Conservation (phyloP, 2,113 vertebrate genomes). For the Thomomys bottae region DNA sequence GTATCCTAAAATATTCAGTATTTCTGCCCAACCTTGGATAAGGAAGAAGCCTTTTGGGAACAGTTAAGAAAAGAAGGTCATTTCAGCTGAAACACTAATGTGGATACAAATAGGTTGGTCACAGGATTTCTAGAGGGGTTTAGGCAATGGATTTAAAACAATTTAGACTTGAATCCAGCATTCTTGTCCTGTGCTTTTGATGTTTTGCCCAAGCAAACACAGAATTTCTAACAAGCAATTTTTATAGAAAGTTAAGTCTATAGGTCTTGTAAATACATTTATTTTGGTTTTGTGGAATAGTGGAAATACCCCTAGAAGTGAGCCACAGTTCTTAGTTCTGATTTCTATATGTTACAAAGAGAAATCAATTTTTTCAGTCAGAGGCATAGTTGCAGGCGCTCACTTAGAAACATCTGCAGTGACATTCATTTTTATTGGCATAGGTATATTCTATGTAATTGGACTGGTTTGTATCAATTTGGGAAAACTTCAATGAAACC, state of each 20-base stretch:
- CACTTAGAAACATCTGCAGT: background rate
- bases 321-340: background rate
- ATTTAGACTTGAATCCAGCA: background rate
- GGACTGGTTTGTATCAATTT: background rate
- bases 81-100: background rate
- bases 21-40: constrained; percentile 3
- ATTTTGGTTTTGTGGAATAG: constrained; percentile 7
- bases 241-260: background rate
- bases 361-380: background rate
- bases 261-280: background rate
- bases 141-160: background rate
- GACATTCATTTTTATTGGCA: background rate
- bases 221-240: background rate
- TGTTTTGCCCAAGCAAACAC: background rate
- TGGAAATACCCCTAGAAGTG: background rate
- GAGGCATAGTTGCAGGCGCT: background rate
- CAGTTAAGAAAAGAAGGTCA: background rate
- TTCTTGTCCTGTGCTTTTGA: background rate
- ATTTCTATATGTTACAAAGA: background rate
- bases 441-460: constrained; percentile 14
- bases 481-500: background rate
- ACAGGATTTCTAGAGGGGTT: background rate
- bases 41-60: background rate
- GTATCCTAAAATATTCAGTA: constrained; percentile 19
- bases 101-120: background rate